Percentiles rank a stretch among this genome's conserved stretches.
Conservation (phyloP, 2,888 invertebrate genomes). For the Oscheius sp. region DNA sequence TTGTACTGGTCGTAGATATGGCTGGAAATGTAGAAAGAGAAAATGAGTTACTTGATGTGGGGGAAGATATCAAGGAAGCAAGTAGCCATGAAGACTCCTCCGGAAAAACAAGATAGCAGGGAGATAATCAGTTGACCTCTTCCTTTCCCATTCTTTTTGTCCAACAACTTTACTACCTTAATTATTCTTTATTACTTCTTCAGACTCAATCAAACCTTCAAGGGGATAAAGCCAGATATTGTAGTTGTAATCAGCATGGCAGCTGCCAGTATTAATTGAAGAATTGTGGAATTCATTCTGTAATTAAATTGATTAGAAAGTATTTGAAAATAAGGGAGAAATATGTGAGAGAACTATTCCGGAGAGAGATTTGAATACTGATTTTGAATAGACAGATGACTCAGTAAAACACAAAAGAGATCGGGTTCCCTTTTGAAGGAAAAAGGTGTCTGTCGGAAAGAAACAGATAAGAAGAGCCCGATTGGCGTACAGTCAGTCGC, state of each 20-base stretch:
- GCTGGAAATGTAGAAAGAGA: slow-evolving; percentile 34
- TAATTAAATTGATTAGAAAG: background rate
- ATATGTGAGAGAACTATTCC: background rate
- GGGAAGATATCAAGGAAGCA: slow-evolving; percentile 67
- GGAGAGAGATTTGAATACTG: background rate
- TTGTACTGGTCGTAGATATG: slow-evolving; percentile 42
- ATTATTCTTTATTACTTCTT: background rate
- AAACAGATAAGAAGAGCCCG: background rate
- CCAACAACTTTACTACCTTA: background rate
- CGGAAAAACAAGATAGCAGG: slow-evolving; percentile 44
- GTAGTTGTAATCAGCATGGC: slow-evolving; percentile 16
- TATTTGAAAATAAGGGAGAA: background rate
- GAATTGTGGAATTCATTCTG: slow-evolving; percentile 7
- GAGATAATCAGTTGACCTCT: slow-evolving; percentile 26
- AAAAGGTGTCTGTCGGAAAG: background rate
- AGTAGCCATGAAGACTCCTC: slow-evolving; percentile 64
- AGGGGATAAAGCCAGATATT: slow-evolving; percentile 14
- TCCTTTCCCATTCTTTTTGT: slow-evolving; percentile 3
- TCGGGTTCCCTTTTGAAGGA: background rate
- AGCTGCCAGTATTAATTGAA: slow-evolving; percentile 3
- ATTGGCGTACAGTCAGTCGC: background rate
- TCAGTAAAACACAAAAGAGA: background rate
- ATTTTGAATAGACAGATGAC: background rate
- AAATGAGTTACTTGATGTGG: slow-evolving; percentile 56
- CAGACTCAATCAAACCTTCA: background rate